A percentile compares a stretch with the other conserved stretches of the same genome.
Evolutionary conservation across 2,888 invertebrate genomes (phyloP).

Genomic region (Saturnia pavonia): DNA sequence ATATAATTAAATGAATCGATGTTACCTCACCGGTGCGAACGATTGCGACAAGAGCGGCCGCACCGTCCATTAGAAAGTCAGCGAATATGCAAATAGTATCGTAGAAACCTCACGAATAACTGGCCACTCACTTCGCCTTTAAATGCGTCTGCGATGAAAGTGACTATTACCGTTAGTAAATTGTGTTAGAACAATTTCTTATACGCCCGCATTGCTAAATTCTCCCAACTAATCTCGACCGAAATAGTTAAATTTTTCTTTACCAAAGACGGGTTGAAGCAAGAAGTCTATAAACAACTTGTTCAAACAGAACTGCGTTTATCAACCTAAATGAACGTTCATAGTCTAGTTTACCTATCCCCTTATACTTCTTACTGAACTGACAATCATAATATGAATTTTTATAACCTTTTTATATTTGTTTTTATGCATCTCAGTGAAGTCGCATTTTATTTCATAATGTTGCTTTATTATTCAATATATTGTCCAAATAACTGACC

Average conservation of each 20-base stretch:
- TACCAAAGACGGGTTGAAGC: conserved; percentile 41
- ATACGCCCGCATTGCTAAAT: conserved; percentile 58
- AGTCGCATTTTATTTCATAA: background rate
- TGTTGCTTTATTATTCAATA: background rate
- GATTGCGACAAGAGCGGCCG: conserved; percentile 79
- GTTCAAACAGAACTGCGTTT: conserved; percentile 60
- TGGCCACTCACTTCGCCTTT: conserved; percentile 79
- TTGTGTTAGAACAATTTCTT: conserved; percentile 75
- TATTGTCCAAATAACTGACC: background rate
- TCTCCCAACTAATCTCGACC: conserved; percentile 27
- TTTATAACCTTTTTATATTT: background rate
- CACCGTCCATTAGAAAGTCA: conserved; percentile 82
- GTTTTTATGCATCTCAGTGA: background rate
- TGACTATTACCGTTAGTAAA: conserved; percentile 78
- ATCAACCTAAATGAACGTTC: conserved; percentile 56
- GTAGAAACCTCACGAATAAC: conserved; percentile 82
- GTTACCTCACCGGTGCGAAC: conserved; percentile 76
- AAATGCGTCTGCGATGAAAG: conserved; percentile 80
- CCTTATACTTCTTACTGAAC: background rate
- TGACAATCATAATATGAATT: background rate
- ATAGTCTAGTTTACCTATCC: conserved; percentile 51
- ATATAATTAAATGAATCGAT: conserved; percentile 76
- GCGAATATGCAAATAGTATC: conserved; percentile 82
- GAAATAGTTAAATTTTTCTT: conserved; percentile 35
- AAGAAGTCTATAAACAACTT: conserved; percentile 52